Evolutionary conservation across 2,888 invertebrate genomes (phyloP).

Genomic region (Protodeltote pygarga): DNA sequence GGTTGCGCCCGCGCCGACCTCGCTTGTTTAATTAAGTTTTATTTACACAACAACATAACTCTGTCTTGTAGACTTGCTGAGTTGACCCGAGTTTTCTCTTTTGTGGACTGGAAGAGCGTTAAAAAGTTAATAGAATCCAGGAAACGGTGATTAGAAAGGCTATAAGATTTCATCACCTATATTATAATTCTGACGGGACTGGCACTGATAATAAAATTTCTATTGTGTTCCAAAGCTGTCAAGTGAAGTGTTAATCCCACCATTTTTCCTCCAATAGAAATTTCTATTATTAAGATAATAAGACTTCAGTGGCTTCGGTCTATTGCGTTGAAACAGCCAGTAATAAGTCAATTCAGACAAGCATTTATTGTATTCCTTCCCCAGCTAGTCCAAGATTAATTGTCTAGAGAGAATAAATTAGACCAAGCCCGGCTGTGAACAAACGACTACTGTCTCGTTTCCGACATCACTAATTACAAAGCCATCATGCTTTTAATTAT

Average conservation of each 20-base stretch:
- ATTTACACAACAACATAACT: slow-evolving; percentile 47
- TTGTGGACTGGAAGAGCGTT: slow-evolving; percentile 5
- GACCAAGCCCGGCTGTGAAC: slow-evolving; percentile 32
- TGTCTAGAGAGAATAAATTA: slow-evolving; percentile 34
- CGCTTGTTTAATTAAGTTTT: slow-evolving; percentile 51
- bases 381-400: slow-evolving; percentile 30
- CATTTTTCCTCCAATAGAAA: slow-evolving; percentile 20
- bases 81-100: slow-evolving; percentile 41
- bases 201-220: too few relatives aligned
- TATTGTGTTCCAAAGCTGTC: too few relatives aligned
- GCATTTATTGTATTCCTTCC: slow-evolving; percentile 38
- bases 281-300: slow-evolving; percentile 18
- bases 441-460: slow-evolving; percentile 39
- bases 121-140: neutral
- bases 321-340: slow-evolving; percentile 14
- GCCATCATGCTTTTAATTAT: slow-evolving; percentile 31
- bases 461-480: slow-evolving; percentile 39
- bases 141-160: too few relatives aligned
- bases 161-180: too few relatives aligned
- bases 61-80: slow-evolving; percentile 36
- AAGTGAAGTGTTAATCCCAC: too few relatives aligned
- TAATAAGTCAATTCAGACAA: slow-evolving; percentile 37
- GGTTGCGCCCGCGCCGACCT: slow-evolving; percentile 49
- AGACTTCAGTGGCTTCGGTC: slow-evolving; percentile 29
- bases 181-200: too few relatives aligned